Evolutionary conservation across 2,888 invertebrate species (phyloP).

Genomic region (Bombylius major): DNA sequence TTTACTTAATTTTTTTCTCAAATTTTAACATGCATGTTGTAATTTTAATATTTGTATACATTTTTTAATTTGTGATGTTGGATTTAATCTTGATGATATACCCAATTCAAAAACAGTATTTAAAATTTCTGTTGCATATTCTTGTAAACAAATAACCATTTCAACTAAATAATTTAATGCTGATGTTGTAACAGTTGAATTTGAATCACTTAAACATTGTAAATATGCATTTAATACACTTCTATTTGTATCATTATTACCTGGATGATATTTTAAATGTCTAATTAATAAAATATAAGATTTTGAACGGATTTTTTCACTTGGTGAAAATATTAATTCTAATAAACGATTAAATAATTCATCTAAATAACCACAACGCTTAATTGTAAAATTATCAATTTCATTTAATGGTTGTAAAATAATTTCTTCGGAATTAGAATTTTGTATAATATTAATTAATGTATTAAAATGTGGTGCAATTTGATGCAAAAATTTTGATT

Average conservation of each 20-base stretch:
- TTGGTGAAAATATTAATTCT: constrained; percentile 49
- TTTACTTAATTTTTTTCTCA: too few species aligned
- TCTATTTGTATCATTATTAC: constrained; percentile 38
- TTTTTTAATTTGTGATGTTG: constrained; percentile 61
- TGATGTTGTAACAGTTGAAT: constrained; percentile 65
- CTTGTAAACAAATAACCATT: constrained; percentile 70
- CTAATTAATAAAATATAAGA: constrained; percentile 61
- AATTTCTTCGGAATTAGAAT: constrained; percentile 37
- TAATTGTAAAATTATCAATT: constrained; percentile 57
- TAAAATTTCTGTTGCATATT: constrained; percentile 66
- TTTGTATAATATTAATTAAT: constrained; percentile 30
- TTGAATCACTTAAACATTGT: constrained; percentile 65
- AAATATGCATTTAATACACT: constrained; percentile 64
- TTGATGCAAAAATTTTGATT: constrained; percentile 15
- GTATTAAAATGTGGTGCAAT: constrained; percentile 31
- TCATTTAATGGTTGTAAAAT: constrained; percentile 55
- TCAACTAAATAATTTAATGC: constrained; percentile 74
- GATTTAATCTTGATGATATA: constrained; percentile 63
- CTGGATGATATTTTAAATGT: constrained; percentile 55
- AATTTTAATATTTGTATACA: constrained; percentile 69
- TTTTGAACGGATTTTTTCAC: constrained; percentile 50
- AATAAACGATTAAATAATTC: constrained; percentile 50
- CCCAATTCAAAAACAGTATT: constrained; percentile 73
- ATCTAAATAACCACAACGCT: constrained; percentile 53
- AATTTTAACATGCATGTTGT: constrained; percentile 60